phyloP scores from a whole-genome alignment of 2,888 invertebrate species.

The Megamerina dolium region DNA sequence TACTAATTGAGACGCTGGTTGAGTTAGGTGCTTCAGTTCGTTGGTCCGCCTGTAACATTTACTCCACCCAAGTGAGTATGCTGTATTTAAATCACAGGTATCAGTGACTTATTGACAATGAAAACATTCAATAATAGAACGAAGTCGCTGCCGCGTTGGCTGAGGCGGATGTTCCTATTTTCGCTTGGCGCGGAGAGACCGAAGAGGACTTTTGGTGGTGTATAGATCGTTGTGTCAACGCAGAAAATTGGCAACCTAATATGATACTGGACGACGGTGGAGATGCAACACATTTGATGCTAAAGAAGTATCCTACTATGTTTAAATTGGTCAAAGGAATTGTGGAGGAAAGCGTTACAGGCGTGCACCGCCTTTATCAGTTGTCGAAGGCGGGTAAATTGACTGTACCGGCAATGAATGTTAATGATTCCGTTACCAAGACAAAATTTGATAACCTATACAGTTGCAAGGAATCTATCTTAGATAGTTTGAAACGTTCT shows the following conservation, averaged over 20 bases:
- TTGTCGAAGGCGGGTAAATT: slow-evolving; percentile 90
- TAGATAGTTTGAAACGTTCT: slow-evolving; percentile 60
- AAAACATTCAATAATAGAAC: slow-evolving; percentile 53
- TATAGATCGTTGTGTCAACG: slow-evolving; percentile 90
- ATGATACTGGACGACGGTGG: slow-evolving; percentile 98
- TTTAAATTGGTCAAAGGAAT: slow-evolving; percentile 94
- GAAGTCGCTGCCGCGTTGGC: slow-evolving; percentile 95
- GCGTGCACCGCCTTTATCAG: slow-evolving; percentile 95
- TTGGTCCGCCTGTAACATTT: slow-evolving; percentile 97
- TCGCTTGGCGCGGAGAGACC: slow-evolving; percentile 95
- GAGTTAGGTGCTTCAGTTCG: slow-evolving; percentile 86
- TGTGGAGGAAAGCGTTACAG: slow-evolving; percentile 96
- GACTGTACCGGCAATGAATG: slow-evolving; percentile 96
- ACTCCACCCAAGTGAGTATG: slow-evolving; percentile 78
- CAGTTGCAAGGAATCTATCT: slow-evolving; percentile 87
- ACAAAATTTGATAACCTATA: slow-evolving; percentile 97
- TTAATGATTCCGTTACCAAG: slow-evolving; percentile 96
- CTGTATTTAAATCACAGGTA: neutral
- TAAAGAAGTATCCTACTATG: slow-evolving; percentile 89
- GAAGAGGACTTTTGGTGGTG: slow-evolving; percentile 99
- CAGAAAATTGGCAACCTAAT: slow-evolving; percentile 93
- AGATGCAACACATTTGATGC: slow-evolving; percentile 92
- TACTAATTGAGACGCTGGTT: slow-evolving; percentile 82
- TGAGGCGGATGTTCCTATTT: slow-evolving; percentile 82
- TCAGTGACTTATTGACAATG: neutral